phyloP scores from a whole-genome alignment of 2,797 vertebrate species.

The Falco concolor region DNA sequence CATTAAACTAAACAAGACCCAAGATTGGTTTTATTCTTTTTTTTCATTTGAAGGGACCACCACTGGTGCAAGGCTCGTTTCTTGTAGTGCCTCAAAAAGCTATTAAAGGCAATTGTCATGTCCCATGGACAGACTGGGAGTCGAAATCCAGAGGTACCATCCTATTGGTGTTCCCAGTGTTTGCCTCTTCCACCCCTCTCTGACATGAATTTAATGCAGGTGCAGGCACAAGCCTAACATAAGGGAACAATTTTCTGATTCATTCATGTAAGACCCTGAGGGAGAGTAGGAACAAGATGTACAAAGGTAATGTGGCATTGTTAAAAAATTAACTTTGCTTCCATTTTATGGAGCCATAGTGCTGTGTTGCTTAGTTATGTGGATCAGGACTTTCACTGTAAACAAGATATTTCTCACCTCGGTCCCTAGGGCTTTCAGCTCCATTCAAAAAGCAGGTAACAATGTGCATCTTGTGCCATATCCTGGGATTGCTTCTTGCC shows the following conservation, averaged over 20 bases:
- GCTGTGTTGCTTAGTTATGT: conserved; percentile 35
- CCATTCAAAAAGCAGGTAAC: not conserved
- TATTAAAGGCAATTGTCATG: conserved; percentile 60
- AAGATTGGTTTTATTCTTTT: conserved; percentile 17
- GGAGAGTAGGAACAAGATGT: conserved; percentile 72
- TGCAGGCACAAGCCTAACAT: conserved; percentile 71
- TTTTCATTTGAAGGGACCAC: conserved; percentile 52
- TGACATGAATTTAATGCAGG: conserved; percentile 75
- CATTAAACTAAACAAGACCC: conserved; percentile 9
- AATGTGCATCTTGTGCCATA: not conserved
- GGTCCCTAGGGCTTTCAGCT: conserved; percentile 18
- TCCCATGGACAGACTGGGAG: conserved; percentile 39
- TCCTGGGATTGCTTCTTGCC: not conserved
- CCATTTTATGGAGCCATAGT: conserved; percentile 52
- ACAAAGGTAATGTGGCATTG: conserved; percentile 70
- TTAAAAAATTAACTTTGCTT: conserved; percentile 73
- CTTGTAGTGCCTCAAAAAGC: conserved; percentile 51
- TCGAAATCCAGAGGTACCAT: conserved; percentile 57
- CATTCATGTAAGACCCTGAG: conserved; percentile 76
- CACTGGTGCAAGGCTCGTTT: conserved; percentile 27
- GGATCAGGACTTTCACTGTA: conserved; percentile 36
- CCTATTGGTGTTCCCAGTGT: conserved; percentile 54
- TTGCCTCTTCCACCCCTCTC: conserved; percentile 63
- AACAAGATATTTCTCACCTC: conserved; percentile 28
- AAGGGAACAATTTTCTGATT: conserved; percentile 79